Evolutionary conservation across 2,888 invertebrate genomes (phyloP), one percentile per base, ranked within the genome.

Genomic region (Drosophila algonquin): DNA sequence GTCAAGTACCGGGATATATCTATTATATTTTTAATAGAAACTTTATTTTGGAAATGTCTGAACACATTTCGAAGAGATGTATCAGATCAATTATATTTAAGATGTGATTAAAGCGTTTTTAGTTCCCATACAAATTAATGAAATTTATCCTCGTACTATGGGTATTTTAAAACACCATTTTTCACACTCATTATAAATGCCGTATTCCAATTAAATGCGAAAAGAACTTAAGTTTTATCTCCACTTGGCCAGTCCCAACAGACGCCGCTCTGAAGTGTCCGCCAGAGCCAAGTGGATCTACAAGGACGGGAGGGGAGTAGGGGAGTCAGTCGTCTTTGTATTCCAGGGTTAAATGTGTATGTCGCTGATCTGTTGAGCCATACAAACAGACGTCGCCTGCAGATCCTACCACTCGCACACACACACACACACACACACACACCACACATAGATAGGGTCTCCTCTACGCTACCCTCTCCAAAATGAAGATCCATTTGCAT

Each of bases 401-500:
- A 59, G 40, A 53, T 52, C 35, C 27, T 48, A 53, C 30, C n/a
- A 48, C n/a, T 48, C 4, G 12, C 24, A 35, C 59, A 63, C 10
- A 54, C 52, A 51, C 27, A 30, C 30, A 30, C 30, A 30, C 6
- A n/a, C 21, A 21, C 24, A 35, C 59, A 67, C 10, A 57, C 52
- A 51, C 8, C 27, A 30, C 8, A 30, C 30, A 30, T 8, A 30
- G 10, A 16, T 30, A 44, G 52, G 52, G 40, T 14, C 40, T 40
- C 7, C 40, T 40, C 5, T 7, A 7, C 30, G 30, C 14, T n/a
- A 7, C 7, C n/a, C n/a, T 40, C 40, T 47, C 44, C 44, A 18
- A 55, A 72, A 63, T 63, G 63, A 76, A 79, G 77, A 76, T 77
- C 76, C 75, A 81, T 80, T 87, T 85, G 78, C 90, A 84, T 74